These are phyloP conservation scores for Scaptomyza graminum DNA, from an alignment of 1,140 invertebrate species.

Conservation along the genomic window DNA sequence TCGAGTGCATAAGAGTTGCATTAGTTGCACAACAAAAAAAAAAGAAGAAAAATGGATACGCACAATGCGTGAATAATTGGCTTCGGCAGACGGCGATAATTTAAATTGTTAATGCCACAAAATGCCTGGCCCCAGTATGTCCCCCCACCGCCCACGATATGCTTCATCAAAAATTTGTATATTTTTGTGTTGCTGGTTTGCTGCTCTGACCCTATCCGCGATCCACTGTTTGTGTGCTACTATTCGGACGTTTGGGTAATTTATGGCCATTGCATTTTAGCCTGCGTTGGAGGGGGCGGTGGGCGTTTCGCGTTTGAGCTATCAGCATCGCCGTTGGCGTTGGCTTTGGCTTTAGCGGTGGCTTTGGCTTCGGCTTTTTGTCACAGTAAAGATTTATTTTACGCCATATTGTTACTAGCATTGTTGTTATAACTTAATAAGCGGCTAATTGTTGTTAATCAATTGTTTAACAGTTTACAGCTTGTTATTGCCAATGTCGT, in stretches of 20 bases:
- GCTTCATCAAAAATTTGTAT: conserved; percentile 30
- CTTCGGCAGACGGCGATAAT: conserved; percentile 39
- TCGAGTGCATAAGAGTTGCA: conserved; percentile 23
- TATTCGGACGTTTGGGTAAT: conserved; percentile 38
- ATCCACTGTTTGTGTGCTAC: conserved; percentile 1
- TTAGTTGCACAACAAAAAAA: too few relatives aligned
- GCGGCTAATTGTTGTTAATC: conserved; percentile 82
- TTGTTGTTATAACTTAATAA: conserved; percentile 82
- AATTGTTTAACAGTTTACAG: conserved; percentile 81
- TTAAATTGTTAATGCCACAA: conserved; percentile 47
- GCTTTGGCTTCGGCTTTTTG: conserved; percentile 58
- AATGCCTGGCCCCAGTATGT: conserved; percentile 31
- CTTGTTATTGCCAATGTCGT: conserved; percentile 51
- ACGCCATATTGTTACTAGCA: conserved; percentile 44
- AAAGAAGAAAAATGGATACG: conserved; percentile 35
- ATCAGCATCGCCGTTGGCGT: conserved; percentile 31
- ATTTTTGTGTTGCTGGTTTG: conserved; percentile 12
- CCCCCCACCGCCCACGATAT: conserved; percentile 11
- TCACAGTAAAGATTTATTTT: conserved; percentile 49
- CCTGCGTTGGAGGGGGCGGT: conserved; percentile 7
- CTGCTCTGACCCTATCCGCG: conserved; percentile 21
- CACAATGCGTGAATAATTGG: conserved; percentile 68
- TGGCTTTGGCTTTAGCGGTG: not conserved
- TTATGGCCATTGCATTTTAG: conserved; percentile 66
- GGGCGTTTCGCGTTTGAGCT: not conserved